Evolutionary conservation across 2,113 vertebrate genomes (phyloP).

Genomic region (Corythornis cristatus): DNA sequence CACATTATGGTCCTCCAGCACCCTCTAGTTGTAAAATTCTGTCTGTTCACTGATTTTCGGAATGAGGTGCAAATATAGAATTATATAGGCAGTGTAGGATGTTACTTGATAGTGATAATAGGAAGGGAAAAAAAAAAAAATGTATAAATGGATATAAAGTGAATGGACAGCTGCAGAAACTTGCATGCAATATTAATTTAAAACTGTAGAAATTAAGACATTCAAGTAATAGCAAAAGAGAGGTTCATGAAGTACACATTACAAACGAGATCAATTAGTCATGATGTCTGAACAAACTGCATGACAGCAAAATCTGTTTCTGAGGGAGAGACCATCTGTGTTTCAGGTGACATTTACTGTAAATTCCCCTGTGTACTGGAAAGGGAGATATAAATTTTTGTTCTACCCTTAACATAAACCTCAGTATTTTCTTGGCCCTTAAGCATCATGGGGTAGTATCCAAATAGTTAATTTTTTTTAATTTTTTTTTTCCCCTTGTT

Average conservation of each 20-base stretch:
- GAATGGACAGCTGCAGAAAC: background rate
- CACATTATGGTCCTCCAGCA: constrained; percentile 46
- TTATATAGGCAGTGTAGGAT: background rate
- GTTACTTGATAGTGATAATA: background rate
- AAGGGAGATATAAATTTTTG: background rate
- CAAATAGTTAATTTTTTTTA: background rate
- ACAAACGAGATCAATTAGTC: background rate
- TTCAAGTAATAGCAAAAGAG: background rate
- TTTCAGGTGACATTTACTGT: constrained; percentile 37
- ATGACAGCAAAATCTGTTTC: background rate
- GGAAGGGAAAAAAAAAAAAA: background rate
- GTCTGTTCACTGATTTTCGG: background rate
- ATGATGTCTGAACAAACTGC: background rate
- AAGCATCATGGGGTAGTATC: rapidly evolving
- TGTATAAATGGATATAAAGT: background rate
- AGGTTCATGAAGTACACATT: background rate
- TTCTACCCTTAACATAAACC: background rate
- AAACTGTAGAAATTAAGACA: background rate
- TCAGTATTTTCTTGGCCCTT: background rate
- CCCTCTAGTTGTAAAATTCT: constrained; percentile 63
- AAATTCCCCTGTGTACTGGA: background rate
- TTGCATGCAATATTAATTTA: background rate
- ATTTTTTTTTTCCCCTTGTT: background rate
- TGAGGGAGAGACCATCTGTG: constrained; percentile 3
- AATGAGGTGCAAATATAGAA: background rate